Base-by-base conservation (phyloP, 2,797 vertebrate genomes). In the Macropus fuliginosus region DNA sequence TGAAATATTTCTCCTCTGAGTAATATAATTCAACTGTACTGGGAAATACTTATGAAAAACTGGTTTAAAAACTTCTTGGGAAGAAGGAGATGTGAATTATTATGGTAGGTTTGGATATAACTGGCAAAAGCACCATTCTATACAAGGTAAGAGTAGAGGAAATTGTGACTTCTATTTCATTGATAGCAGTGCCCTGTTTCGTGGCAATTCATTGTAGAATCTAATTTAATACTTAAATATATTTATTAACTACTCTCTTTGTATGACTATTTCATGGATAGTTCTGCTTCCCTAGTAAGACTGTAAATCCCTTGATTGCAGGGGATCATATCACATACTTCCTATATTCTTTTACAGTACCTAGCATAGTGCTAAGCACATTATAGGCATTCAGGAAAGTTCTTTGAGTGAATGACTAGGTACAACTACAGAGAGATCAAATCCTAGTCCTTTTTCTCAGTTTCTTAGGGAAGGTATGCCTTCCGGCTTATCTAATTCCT, bases 21-120 rank as follows among this genome's bases (percentile, higher is more conserved):
- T 96, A 93, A 91, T 90, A 66, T 89, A 91, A 94, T 59, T 95
- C 74, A 91, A 18, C 92, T 93, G 97, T 98, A 98, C 98, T 99
- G 99, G 99, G 99, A 95, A 98, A 97, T 46, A 90, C 99, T 92
- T 98, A 99, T 94, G 94, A 96, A 55, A 98, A 97, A 95, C 54
- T 99, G 31, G 98, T 99, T 93, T 98, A 97, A 97, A 97, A 95
- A 94, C 95, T 99, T 1, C 99, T 99, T 96, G 98, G 99, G 27
- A 99, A 99, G 18, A 99, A 99, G 96, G 99, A 99, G 98, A 99
- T 99, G 99, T 98, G 99, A 92, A 99, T 99, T 96, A 98, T 99
- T 95, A 99, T 99, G 99, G 99, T 99, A 18, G 99, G 99, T 89
- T 98, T 99, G 95, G 99, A 99, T 95, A 99, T 99, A 56, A 99